Percentiles rank a stretch among this genome's conserved stretches.
phyloP scores from a whole-genome alignment of 2,797 vertebrate genomes.

The Sebastes elongatus region DNA sequence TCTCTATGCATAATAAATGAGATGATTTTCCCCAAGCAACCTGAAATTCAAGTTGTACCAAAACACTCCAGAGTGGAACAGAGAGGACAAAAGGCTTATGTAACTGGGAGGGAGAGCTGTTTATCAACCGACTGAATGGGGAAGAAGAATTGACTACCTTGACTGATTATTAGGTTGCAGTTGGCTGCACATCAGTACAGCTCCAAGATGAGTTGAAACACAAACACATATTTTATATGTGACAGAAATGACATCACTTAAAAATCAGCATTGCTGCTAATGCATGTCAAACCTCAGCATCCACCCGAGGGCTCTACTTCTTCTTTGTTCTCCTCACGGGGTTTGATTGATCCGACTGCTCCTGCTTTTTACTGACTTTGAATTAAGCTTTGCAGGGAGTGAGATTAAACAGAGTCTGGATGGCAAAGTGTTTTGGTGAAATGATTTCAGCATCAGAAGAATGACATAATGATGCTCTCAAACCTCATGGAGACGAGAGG shows the following conservation, averaged over 20 bases:
- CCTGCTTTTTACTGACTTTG: background rate
- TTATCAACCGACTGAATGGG: constrained; percentile 14
- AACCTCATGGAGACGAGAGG: background rate
- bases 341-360: constrained; percentile 1
- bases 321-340: background rate
- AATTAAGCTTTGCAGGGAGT: background rate
- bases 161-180: background rate
- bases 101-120: constrained; percentile 12
- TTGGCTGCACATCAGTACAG: background rate
- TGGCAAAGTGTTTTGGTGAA: background rate
- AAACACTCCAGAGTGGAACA: constrained; percentile 38
- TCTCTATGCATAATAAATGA: constrained; percentile 65
- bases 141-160: background rate
- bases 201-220: background rate
- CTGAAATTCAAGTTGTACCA: constrained; percentile 47
- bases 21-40: constrained; percentile 44
- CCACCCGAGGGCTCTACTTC: background rate
- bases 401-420: background rate
- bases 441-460: background rate
- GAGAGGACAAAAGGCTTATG: constrained; percentile 26
- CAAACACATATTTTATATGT: background rate
- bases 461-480: background rate
- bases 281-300: background rate
- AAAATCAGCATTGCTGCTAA: background rate
- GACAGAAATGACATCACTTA: background rate